Evolutionary conservation across 2,888 invertebrate species (phyloP).

Genomic region (Carpatolechia fugitivella): DNA sequence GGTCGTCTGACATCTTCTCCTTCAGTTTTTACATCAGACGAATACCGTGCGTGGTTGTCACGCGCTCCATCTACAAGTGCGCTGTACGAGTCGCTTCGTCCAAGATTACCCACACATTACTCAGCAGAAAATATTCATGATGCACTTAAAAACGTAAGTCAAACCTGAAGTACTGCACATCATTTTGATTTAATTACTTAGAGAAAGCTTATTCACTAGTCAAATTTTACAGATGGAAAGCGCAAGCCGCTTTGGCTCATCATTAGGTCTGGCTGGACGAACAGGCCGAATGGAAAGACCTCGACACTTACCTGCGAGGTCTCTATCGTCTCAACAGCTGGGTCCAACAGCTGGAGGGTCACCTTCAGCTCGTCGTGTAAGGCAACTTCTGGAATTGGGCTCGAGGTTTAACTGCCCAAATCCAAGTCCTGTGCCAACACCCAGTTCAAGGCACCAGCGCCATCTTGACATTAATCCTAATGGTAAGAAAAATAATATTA

Average conservation of each 20-base stretch:
- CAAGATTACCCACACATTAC: conserved; percentile 87
- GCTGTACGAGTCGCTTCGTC: conserved; percentile 93
- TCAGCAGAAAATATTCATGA: conserved; percentile 95
- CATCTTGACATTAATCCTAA: conserved; percentile 94
- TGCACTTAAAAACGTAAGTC: conserved; percentile 89
- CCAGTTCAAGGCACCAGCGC: conserved; percentile 87
- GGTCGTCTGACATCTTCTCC: conserved; percentile 71
- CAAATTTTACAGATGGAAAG: conserved; percentile 64
- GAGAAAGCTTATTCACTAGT: neutral
- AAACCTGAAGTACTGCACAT: neutral
- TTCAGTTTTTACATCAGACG: conserved; percentile 92
- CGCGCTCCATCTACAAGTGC: conserved; percentile 95
- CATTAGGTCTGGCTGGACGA: conserved; percentile 76
- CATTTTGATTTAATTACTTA: too few species aligned
- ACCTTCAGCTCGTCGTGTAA: conserved; percentile 88
- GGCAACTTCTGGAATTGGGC: conserved; percentile 87
- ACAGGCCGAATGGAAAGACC: conserved; percentile 63
- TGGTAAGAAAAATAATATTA: conserved; percentile 76
- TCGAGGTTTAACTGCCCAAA: conserved; percentile 81
- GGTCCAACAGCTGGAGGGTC: conserved; percentile 77
- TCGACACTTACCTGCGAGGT: conserved; percentile 84
- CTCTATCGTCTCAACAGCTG: conserved; percentile 86
- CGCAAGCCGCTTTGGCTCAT: conserved; percentile 81
- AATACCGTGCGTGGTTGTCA: conserved; percentile 95
- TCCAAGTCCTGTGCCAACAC: conserved; percentile 87